Conservation (phyloP, 2,113 vertebrate species). For the Nothobranchius furzeri region DNA sequence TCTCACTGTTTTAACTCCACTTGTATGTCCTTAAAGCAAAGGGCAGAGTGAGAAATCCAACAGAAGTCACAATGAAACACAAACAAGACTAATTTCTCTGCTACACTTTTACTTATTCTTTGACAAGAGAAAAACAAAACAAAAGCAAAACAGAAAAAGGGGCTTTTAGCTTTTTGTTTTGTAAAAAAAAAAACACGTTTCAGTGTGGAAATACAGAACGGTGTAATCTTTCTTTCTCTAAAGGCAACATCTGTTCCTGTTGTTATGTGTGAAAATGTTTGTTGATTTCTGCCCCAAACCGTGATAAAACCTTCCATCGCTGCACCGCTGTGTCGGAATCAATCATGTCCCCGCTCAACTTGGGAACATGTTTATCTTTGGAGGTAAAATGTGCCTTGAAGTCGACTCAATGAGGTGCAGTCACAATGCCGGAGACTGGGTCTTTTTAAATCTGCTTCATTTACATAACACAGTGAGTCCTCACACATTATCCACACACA, state of each 20-base stretch:
- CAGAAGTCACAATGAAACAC: neutral
- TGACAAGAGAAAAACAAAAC: constrained; percentile 2
- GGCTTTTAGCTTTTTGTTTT: constrained; percentile 48
- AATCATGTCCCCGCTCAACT: constrained; percentile 49
- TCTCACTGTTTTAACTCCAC: neutral
- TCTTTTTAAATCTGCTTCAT: constrained; percentile 49
- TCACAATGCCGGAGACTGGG: constrained; percentile 6
- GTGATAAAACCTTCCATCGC: constrained; percentile 61
- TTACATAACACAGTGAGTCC: constrained; percentile 58
- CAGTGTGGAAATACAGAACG: constrained; percentile 54
- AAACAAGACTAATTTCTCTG: constrained; percentile 13
- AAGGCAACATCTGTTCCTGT: constrained; percentile 69
- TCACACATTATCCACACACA: constrained; percentile 30
- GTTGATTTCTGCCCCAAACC: constrained; percentile 52
- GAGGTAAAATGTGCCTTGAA: constrained; percentile 43
- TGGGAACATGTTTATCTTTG: constrained; percentile 61
- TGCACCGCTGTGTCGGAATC: constrained; percentile 50
- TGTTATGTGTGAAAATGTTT: constrained; percentile 70
- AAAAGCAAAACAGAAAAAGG: constrained; percentile 43
- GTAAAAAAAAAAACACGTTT: constrained; percentile 7
- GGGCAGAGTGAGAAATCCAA: no score
- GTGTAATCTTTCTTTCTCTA: constrained; percentile 47
- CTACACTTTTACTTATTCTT: constrained; percentile 21
- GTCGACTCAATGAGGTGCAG: constrained; percentile 38
- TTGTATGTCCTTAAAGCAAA: neutral